Evolutionary conservation across 2,888 invertebrate species (phyloP).

Genomic region (Melinaea marsaeus): DNA sequence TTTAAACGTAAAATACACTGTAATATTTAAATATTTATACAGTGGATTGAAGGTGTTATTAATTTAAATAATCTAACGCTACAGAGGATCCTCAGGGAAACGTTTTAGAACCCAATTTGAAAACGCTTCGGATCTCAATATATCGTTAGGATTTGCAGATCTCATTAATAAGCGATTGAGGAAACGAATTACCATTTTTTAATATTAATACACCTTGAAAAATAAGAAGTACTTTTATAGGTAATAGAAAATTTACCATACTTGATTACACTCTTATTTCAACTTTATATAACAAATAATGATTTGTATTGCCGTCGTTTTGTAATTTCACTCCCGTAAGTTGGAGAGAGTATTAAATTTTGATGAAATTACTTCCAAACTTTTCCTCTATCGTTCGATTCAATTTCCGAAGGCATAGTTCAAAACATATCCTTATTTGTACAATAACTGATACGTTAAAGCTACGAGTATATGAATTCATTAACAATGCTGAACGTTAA

Average conservation of each 20-base stretch:
- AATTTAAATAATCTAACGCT: not conserved
- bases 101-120: conserved; percentile 1
- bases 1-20: not conserved
- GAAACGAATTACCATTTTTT: not conserved
- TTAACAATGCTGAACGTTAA: conserved; percentile 14
- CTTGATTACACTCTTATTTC: not conserved
- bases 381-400: conserved; percentile 66
- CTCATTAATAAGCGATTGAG: conserved; percentile 50
- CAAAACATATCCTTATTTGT: conserved; percentile 54
- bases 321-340: conserved; percentile 59
- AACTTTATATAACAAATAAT: conserved; percentile 61
- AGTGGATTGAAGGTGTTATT: not conserved
- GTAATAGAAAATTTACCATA: too few species aligned
- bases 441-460: conserved; percentile 47
- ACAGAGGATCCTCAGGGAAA: not conserved
- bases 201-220: not conserved
- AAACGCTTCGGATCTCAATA: not conserved
- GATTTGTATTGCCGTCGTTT: conserved; percentile 30
- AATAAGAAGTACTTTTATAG: not conserved
- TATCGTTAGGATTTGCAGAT: conserved; percentile 35
- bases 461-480: conserved; percentile 34
- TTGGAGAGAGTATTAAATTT: conserved; percentile 70
- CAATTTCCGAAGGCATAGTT: conserved; percentile 67
- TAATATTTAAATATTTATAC: not conserved
- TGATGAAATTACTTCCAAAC: conserved; percentile 72